Evolutionary conservation across 2,888 invertebrate genomes (phyloP).

Genomic region (Emesis furor): DNA sequence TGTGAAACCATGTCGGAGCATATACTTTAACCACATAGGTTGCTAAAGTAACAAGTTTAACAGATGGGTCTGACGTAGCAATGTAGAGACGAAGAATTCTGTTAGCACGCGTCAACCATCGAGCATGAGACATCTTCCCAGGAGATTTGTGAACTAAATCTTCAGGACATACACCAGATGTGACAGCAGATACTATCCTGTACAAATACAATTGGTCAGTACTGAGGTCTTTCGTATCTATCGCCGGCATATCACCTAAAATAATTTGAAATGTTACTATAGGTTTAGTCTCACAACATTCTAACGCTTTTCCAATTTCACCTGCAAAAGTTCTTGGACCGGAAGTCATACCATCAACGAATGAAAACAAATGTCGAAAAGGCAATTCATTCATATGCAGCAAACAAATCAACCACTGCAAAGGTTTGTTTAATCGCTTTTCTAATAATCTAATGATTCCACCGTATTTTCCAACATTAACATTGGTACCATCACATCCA

Average conservation of each 20-base stretch:
- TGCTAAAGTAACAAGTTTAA: too few species aligned
- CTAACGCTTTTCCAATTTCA: background rate
- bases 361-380: conserved; percentile 1
- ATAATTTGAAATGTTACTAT: too few species aligned
- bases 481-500: conserved; percentile 13
- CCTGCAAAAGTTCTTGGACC: background rate
- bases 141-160: background rate
- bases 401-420: conserved; percentile 2
- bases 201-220: background rate
- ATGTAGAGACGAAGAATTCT: background rate
- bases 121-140: background rate
- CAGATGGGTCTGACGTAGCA: too few species aligned
- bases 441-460: background rate
- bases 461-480: background rate
- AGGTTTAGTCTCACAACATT: too few species aligned
- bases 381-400: conserved; percentile 19
- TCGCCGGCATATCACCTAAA: too few species aligned
- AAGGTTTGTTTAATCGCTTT: conserved; percentile 7
- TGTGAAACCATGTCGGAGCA: background rate
- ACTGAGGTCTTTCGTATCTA: background rate
- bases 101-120: background rate
- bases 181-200: background rate
- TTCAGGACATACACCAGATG: background rate
- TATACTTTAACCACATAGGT: too few species aligned
- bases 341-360: conserved; percentile 3